Evolutionary conservation across 2,113 vertebrate genomes (phyloP).

Genomic region (Epinephelus lanceolatus): DNA sequence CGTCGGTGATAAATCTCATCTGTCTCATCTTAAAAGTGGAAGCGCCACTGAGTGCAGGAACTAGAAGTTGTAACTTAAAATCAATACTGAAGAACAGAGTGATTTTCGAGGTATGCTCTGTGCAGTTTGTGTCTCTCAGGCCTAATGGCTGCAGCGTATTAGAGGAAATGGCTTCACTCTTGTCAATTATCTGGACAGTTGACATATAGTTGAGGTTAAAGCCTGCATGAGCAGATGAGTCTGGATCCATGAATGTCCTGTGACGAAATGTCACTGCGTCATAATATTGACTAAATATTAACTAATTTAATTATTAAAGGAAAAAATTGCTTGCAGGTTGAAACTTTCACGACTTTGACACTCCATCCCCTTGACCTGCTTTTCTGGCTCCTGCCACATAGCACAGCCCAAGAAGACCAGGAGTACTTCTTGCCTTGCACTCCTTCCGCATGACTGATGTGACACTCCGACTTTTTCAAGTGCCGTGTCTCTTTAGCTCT

Average conservation of each 20-base stretch:
- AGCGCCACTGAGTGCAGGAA: conserved; percentile 50
- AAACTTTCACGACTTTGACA: conserved; percentile 46
- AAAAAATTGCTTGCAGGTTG: neutral
- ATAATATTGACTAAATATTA: neutral
- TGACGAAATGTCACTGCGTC: neutral
- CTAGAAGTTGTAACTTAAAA: conserved; percentile 69
- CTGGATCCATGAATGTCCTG: neutral
- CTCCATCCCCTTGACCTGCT: conserved; percentile 62
- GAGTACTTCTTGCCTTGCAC: conserved; percentile 54
- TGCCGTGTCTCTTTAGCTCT: conserved; percentile 46
- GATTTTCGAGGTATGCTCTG: conserved; percentile 51
- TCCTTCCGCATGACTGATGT: conserved; percentile 75
- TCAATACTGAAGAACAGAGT: conserved; percentile 61
- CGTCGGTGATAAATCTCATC: conserved; percentile 71
- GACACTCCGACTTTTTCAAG: conserved; percentile 68
- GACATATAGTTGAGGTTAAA: conserved; percentile 21
- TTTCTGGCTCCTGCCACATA: conserved; percentile 31
- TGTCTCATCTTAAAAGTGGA: conserved; percentile 66
- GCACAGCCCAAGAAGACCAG: conserved; percentile 34
- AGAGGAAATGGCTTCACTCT: conserved; percentile 45
- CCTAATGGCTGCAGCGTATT: conserved; percentile 42
- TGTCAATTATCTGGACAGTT: conserved; percentile 41
- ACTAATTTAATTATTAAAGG: neutral
- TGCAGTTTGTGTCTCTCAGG: conserved; percentile 44
- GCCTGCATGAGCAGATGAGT: conserved; percentile 2